Evolutionary conservation across 2,888 invertebrate species (phyloP).

Genomic region (Amphimallon solstitiale): DNA sequence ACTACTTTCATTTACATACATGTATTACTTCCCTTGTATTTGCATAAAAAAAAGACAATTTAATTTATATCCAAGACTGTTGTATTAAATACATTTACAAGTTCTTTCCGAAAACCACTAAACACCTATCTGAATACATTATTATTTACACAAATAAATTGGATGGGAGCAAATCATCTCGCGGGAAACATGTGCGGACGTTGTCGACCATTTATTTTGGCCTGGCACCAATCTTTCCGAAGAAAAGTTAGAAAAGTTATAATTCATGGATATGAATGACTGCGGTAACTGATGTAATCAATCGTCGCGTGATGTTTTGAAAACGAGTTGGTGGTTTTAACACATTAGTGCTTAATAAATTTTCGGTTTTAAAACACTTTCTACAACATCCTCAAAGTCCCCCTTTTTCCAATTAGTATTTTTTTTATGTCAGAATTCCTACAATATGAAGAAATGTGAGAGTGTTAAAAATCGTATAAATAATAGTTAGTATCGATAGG

Average conservation of each 20-base stretch:
- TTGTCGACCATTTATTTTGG: conserved; percentile 14
- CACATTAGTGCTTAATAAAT: conserved; percentile 17
- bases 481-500: no score
- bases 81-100: no score
- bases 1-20: neutral
- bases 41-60: no score
- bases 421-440: no score
- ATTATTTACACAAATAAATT: no score
- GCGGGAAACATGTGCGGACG: neutral
- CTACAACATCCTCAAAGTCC: neutral
- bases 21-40: no score
- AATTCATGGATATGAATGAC: conserved; percentile 14
- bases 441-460: no score
- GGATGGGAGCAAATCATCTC: neutral
- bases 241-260: conserved; percentile 9
- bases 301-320: conserved; percentile 7
- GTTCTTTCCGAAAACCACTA: no score
- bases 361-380: neutral
- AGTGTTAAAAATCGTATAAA: no score
- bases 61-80: no score
- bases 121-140: no score
- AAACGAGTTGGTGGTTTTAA: conserved; percentile 1
- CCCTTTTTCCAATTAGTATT: no score
- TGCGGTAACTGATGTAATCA: conserved; percentile 19
- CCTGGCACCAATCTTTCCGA: conserved; percentile 8